Conservation (phyloP, 1,140 invertebrate species). For the Drosophila watanabei region DNA sequence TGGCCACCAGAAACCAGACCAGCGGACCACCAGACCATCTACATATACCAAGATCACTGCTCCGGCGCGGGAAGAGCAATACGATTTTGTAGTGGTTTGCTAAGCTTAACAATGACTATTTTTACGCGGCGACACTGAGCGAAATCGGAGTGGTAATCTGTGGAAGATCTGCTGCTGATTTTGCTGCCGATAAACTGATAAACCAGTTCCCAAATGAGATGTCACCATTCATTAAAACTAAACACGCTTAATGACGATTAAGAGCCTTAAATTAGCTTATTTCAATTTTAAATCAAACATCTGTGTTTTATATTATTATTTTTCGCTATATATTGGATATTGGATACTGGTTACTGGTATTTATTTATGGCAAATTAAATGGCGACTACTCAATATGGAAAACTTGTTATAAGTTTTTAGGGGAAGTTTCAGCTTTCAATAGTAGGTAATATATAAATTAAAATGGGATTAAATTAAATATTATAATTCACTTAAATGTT, state of each 20-base stretch:
- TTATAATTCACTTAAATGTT: background rate
- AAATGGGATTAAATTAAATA: background rate
- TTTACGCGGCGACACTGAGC: slow-evolving; percentile 62
- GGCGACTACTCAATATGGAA: background rate
- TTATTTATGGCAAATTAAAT: slow-evolving; percentile 19
- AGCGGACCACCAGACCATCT: slow-evolving; percentile 11
- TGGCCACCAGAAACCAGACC: slow-evolving; percentile 45
- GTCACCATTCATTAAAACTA: slow-evolving; percentile 38
- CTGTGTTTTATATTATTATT: slow-evolving; percentile 16
- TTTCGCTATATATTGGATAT: slow-evolving; percentile 14
- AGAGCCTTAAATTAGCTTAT: slow-evolving; percentile 32
- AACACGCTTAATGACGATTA: slow-evolving; percentile 39
- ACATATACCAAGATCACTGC: slow-evolving; percentile 6
- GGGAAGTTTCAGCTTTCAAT: background rate
- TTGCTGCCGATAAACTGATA: slow-evolving; percentile 5
- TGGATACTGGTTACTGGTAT: slow-evolving; percentile 33
- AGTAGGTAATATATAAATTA: background rate
- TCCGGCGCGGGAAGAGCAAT: slow-evolving; percentile 25
- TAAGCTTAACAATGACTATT: slow-evolving; percentile 78
- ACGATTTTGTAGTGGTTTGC: slow-evolving; percentile 81
- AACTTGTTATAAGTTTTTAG: slow-evolving; percentile 1
- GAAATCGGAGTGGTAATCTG: background rate
- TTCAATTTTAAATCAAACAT: slow-evolving; percentile 24
- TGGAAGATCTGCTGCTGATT: background rate
- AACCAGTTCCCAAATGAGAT: slow-evolving; percentile 30